A percentile compares a stretch with the other conserved stretches of the same genome.
phyloP scores from a whole-genome alignment of 64 coral and sea anemone species.

The Porites australiensis region DNA sequence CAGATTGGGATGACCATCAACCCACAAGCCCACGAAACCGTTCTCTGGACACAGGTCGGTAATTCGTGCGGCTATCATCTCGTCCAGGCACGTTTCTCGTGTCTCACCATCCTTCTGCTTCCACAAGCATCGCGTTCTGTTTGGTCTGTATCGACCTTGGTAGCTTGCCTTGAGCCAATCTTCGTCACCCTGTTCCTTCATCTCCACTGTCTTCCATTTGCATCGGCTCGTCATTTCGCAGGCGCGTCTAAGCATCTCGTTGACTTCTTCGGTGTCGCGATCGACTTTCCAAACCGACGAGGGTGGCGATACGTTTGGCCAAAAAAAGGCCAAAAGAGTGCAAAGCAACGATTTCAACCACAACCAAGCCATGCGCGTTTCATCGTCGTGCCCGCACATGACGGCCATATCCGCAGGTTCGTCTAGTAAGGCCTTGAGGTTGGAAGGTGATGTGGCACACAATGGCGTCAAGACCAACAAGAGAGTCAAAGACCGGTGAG shows the following conservation, averaged over 20 bases:
- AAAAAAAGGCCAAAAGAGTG: background rate
- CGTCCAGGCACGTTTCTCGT: background rate
- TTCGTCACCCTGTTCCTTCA: background rate
- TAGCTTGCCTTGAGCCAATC: background rate
- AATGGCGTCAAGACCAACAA: background rate
- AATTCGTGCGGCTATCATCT: background rate
- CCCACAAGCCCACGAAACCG: background rate
- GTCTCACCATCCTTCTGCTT: background rate
- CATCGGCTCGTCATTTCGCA: background rate
- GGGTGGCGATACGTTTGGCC: background rate
- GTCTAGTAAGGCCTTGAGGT: background rate
- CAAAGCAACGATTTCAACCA: background rate
- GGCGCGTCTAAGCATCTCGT: background rate
- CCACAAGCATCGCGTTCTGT: background rate
- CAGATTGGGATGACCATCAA: background rate
- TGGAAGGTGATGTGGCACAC: background rate
- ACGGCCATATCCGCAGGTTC: background rate
- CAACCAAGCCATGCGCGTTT: background rate
- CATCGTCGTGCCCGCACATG: background rate
- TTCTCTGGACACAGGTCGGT: background rate
- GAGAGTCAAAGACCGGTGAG: background rate
- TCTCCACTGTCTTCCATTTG: background rate
- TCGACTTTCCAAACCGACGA: background rate
- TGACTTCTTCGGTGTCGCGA: background rate
- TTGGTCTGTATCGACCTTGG: background rate